Base-by-base conservation (phyloP, 2,113 vertebrate genomes). In the Apodemus speciosus region DNA sequence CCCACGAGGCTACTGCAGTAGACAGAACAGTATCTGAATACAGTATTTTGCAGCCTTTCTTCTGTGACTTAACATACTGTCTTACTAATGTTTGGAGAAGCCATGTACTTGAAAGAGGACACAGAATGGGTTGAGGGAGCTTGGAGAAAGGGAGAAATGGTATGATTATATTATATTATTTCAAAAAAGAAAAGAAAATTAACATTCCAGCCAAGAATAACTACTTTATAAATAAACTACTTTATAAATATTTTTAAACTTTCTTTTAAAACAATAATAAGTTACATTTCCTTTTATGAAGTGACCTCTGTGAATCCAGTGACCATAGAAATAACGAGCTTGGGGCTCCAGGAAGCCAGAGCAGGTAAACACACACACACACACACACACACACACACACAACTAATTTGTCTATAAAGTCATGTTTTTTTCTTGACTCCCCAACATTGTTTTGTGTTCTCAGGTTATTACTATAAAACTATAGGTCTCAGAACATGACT, bases 11-110 rank as follows among this genome's bases (percentile, higher is more conserved):
- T 93, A 88, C 68, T 38, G 35, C 88, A 80, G 3, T 53, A 60
- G 27, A 68, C 16, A 88, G 7, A 62, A 56, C 43, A 9, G 32
- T 68, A 53, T 58, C 71, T 49, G 2, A 6, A 85, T 14, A 3
- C 79, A 77, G 89, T 91, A 81, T 51, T 87, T 88, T 27, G 94
- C 53, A n/a, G 8, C 38, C 9, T 85, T 77, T 21, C 15, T 91
- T 93, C 32, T 15, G 43, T 76, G 30, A 85, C 64, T 92, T 88
- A 79, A 43, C 0, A 58, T 43, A 79, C 0, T 68, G 79, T 83
- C 83, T 77, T 90, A 60, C 16, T 79, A 68, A 86, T 79, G 16
- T 88, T 73, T 91, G 4, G 25, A 76, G 18, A 60, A 25, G 53
- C 8, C 53, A 27, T 60, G 23, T 40, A 40, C 25, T 60, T 60